These are phyloP conservation scores for Elaeidobius kamerunicus DNA, from an alignment of 2,888 invertebrate genomes.

Conservation along the genomic window DNA sequence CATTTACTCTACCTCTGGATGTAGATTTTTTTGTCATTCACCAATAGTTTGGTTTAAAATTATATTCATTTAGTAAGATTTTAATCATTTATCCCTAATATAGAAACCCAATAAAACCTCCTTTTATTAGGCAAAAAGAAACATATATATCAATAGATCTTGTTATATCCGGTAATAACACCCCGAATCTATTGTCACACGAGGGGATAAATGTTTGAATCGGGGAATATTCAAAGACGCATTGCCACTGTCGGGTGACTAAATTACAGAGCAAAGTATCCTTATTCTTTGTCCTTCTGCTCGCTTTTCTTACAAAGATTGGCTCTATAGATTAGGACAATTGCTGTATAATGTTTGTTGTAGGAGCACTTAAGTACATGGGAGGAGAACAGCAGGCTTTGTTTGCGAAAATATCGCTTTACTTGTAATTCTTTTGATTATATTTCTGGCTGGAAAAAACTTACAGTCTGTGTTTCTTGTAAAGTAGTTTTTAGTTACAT, in stretches of 20 bases:
- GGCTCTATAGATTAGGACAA: slow-evolving; percentile 36
- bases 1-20: not conserved
- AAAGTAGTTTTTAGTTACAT: too few species aligned
- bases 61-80: too few species aligned
- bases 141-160: slow-evolving; percentile 31
- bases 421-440: slow-evolving; percentile 17
- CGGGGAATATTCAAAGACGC: slow-evolving; percentile 36
- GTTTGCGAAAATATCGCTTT: slow-evolving; percentile 18
- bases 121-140: slow-evolving; percentile 13
- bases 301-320: slow-evolving; percentile 30
- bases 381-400: slow-evolving; percentile 24
- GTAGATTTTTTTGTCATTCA: too few species aligned
- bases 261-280: slow-evolving; percentile 23
- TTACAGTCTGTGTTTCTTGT: too few species aligned
- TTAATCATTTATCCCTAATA: too few species aligned
- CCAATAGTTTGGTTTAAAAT: too few species aligned
- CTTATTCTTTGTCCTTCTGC: slow-evolving; percentile 15
- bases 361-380: slow-evolving; percentile 32
- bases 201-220: slow-evolving; percentile 40
- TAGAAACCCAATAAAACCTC: too few species aligned
- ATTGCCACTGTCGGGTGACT: slow-evolving; percentile 25
- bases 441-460: too few species aligned
- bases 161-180: slow-evolving; percentile 39
- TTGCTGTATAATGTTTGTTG: slow-evolving; percentile 36
- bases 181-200: slow-evolving; percentile 36